phyloP scores from a whole-genome alignment of 2,113 vertebrate species.

The Gorsachius goisagi region DNA sequence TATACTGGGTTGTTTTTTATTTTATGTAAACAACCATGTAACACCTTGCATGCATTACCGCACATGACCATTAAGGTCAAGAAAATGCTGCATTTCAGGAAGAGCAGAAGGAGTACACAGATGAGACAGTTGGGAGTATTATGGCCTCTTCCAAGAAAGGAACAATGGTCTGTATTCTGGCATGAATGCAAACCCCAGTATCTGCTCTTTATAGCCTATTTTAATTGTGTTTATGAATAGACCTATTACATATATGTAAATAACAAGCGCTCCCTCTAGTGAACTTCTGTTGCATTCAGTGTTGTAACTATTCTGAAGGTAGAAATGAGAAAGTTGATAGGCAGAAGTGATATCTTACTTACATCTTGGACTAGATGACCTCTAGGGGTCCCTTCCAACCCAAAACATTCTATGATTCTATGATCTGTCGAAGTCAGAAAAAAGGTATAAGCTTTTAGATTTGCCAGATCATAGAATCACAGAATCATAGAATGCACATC shows the following conservation, averaged over 20 bases:
- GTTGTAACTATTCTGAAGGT: not conserved
- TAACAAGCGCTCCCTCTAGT: slow-evolving; percentile 33
- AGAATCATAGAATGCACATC: not conserved
- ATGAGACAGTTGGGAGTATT: not conserved
- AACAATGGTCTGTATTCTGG: not conserved
- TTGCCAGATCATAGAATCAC: no score
- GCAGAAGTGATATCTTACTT: not conserved
- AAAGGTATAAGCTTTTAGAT: not conserved
- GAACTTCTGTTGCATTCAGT: not conserved
- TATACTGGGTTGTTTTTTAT: not conserved
- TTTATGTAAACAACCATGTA: not conserved
- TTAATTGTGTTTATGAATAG: not conserved
- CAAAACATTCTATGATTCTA: no score
- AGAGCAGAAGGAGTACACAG: not conserved
- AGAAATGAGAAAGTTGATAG: not conserved
- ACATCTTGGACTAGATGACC: no score
- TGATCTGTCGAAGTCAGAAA: not conserved
- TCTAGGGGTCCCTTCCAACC: no score
- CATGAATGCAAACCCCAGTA: not conserved
- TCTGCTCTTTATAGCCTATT: not conserved
- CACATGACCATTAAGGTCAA: not conserved
- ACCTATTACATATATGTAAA: not conserved
- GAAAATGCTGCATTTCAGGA: not conserved
- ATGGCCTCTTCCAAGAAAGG: not conserved
- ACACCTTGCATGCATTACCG: not conserved